These are phyloP conservation scores for Dromococcyx pavoninus DNA, from an alignment of 2,797 vertebrate species.

Conservation along the genomic window DNA sequence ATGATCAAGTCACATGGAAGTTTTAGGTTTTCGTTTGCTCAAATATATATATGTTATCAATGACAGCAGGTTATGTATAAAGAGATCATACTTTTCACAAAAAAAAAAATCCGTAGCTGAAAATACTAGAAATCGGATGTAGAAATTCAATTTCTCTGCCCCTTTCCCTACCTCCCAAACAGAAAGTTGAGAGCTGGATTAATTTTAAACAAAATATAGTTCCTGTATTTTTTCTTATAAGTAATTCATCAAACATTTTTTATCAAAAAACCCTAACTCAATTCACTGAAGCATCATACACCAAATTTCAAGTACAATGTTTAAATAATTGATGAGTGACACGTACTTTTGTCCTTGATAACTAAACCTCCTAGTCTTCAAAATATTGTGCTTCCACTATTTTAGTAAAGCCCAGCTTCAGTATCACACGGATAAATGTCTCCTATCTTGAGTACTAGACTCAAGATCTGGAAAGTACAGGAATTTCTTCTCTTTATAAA, in stretches of 20 bases:
- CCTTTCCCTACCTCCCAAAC: not conserved
- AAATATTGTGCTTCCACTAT: not conserved
- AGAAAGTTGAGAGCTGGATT: not conserved
- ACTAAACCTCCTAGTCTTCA: not conserved
- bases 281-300: not conserved
- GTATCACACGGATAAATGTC: not conserved
- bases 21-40: not conserved
- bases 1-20: rapidly evolving
- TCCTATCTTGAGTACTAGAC: not conserved
- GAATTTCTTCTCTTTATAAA: not conserved
- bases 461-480: not conserved
- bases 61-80: not conserved
- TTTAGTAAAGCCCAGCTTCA: not conserved
- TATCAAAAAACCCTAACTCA: not conserved
- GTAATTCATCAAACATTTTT: not conserved
- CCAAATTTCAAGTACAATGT: not conserved
- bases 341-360: not conserved
- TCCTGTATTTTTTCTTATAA: not conserved
- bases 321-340: not conserved
- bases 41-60: not conserved
- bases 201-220: not conserved
- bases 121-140: not conserved
- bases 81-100: not conserved
- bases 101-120: not conserved
- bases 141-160: not conserved